Evolutionary conservation across 92 coral and sea anemone genomes (phyloP), one percentile per base, ranked within the genome.

Genomic region (Scolanthus callimorphus): DNA sequence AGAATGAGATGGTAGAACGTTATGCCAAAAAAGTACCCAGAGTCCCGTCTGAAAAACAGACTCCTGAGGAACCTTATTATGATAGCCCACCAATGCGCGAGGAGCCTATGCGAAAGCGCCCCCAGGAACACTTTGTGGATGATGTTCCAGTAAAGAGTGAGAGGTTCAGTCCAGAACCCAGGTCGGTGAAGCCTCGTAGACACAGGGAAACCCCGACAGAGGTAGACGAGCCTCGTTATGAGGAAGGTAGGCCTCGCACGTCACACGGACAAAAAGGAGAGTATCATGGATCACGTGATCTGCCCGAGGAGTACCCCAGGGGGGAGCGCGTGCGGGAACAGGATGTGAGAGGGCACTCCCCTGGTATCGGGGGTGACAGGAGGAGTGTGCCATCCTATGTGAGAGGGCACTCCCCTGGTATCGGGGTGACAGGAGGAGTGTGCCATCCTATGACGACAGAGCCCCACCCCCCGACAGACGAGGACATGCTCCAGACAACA

Each of bases 401-500:
- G 52, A 19, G 17, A 46, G 52, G 6, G 12, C 43, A 15, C 6
- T 34, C 43, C 6, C 43, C 43, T 34, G 43, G 43, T 34, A 29
- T 25, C 1, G 20, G 41, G 6, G 8, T 34, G 8, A 34, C 41
- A 34, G 41, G 41, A 34, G 41, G 15, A 15, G 41, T 6, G 8
- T 15, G 15, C 41, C 41, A 34, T 34, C 41, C 41, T 1, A 15
- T 34, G 8, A 34, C 41, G 41, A 34, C 41, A 34, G 41, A 15
- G 41, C 41, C 15, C 57, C 41, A 13, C 73, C 58, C 23, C 90
- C 69, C 28, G 76, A 45, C 25, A 88, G 67, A 17, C 83, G 80
- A 20, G 78, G 74, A 49, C 52, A 66, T 20, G 57, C 74, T 3
- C 84, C 67, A 20, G 86, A 79, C 29, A 77, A 86, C 65, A 78